Percentiles rank a stretch among this genome's conserved stretches.
Conservation (phyloP, 2,113 vertebrate species). For the Pipra filicauda region DNA sequence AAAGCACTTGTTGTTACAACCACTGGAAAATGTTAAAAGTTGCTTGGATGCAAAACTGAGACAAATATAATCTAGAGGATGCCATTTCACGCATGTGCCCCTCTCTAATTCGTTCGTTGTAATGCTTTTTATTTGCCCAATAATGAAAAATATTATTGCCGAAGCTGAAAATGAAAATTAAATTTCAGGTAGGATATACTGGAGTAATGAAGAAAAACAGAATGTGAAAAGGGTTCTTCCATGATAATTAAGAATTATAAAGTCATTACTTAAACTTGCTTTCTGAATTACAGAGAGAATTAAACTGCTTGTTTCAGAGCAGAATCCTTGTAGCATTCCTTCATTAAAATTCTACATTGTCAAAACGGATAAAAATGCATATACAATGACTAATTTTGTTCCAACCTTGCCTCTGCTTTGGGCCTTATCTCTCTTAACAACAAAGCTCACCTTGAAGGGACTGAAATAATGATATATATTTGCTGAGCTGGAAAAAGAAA, state of each 20-base stretch:
- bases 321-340: constrained; percentile 33
- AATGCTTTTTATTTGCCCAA: constrained; percentile 47
- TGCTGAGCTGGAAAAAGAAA: constrained; percentile 29
- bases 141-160: constrained; percentile 52
- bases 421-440: constrained; percentile 25
- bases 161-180: constrained; percentile 57
- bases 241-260: constrained; percentile 60
- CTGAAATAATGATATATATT: constrained; percentile 8
- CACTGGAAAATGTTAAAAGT: not conserved
- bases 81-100: not conserved
- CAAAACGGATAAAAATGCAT: not conserved
- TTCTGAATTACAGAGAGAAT: constrained; percentile 47
- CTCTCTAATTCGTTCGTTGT: constrained; percentile 14
- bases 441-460: constrained; percentile 32
- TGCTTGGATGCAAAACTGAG: not conserved
- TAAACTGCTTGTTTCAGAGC: constrained; percentile 31
- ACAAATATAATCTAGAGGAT: not conserved
- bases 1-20: not conserved
- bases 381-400: not conserved
- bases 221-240: not conserved
- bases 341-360: constrained; percentile 62
- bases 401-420: not conserved
- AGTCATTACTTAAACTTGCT: constrained; percentile 58
- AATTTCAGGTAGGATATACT: constrained; percentile 51
- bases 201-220: constrained; percentile 18